These are phyloP conservation scores for Melanotaenia pygmaea DNA, from an alignment of 2,797 vertebrate genomes.

Conservation along the genomic window DNA sequence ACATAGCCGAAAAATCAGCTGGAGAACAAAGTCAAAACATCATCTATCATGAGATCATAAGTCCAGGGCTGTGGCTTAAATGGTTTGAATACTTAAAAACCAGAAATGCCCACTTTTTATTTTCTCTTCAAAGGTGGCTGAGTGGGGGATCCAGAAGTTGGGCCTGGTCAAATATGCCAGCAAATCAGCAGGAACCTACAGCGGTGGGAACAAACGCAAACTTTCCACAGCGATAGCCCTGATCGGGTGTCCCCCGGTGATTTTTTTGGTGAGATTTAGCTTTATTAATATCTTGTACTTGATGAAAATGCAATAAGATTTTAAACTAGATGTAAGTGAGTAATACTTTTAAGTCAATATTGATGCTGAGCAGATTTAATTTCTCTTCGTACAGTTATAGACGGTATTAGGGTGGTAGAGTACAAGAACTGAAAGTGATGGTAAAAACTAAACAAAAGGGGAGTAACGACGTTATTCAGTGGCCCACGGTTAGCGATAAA, in stretches of 20 bases:
- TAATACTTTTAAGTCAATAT: constrained; percentile 41
- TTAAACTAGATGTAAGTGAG: constrained; percentile 26
- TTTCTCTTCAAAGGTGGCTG: constrained; percentile 86
- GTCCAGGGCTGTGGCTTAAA: constrained; percentile 3
- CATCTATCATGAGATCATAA: constrained; percentile 31
- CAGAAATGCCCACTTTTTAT: constrained; percentile 10
- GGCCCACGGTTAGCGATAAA: too few species aligned
- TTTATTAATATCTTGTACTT: constrained; percentile 11
- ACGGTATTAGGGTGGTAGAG: constrained; percentile 10
- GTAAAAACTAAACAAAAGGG: constrained; percentile 8
- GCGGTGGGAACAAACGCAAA: constrained; percentile 96
- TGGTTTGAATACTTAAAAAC: constrained; percentile 23
- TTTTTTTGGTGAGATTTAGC: constrained; percentile 91
- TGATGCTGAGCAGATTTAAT: constrained; percentile 31
- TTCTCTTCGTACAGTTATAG: constrained; percentile 17
- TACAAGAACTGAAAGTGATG: background rate
- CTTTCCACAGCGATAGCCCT: constrained; percentile 96
- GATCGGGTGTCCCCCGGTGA: constrained; percentile 92
- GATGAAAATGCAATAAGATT: constrained; percentile 1
- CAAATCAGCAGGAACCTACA: constrained; percentile 93
- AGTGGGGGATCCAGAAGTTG: constrained; percentile 97
- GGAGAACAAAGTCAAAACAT: constrained; percentile 28
- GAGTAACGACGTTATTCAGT: background rate
- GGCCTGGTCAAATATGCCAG: constrained; percentile 92
- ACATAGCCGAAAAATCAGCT: constrained; percentile 48